Percentiles rank a stretch among this genome's conserved stretches.
Evolutionary conservation across 2,888 invertebrate genomes (phyloP).

Genomic region (Pterostichus madidus): DNA sequence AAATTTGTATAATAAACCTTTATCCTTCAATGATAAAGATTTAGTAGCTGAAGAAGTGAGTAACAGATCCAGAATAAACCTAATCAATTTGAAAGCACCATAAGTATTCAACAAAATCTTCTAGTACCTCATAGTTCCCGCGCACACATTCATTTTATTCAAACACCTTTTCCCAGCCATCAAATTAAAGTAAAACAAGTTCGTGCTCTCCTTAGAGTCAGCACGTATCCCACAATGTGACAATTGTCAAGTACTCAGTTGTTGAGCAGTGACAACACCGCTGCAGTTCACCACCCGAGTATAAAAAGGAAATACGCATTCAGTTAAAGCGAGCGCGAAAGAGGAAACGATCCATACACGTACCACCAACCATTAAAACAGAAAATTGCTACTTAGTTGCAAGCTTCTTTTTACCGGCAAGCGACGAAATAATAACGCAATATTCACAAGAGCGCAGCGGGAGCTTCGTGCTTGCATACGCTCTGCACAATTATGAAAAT

Average conservation of each 20-base stretch:
- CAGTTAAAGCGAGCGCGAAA: slow-evolving; percentile 39
- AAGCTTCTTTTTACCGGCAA: slow-evolving; percentile 14
- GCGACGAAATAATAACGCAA: slow-evolving; percentile 41
- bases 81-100: too few relatives aligned
- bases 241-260: slow-evolving; percentile 13
- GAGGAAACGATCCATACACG: slow-evolving; percentile 46
- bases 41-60: too few relatives aligned
- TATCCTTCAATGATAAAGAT: too few relatives aligned
- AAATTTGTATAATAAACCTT: too few relatives aligned
- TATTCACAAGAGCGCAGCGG: not conserved
- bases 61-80: too few relatives aligned
- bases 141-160: not conserved
- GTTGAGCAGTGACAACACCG: slow-evolving; percentile 7
- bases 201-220: not conserved
- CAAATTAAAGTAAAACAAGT: slow-evolving; percentile 34
- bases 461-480: slow-evolving; percentile 1
- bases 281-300: not conserved
- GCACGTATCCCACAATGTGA: slow-evolving; percentile 13
- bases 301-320: slow-evolving; percentile 51
- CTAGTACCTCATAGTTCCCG: too few relatives aligned
- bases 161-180: not conserved
- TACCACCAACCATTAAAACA: slow-evolving; percentile 36
- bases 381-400: slow-evolving; percentile 46
- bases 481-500: slow-evolving; percentile 36
- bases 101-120: too few relatives aligned